Evolutionary conservation across 1,140 invertebrate genomes (phyloP).

Genomic region (Sminthurinus signatus): DNA sequence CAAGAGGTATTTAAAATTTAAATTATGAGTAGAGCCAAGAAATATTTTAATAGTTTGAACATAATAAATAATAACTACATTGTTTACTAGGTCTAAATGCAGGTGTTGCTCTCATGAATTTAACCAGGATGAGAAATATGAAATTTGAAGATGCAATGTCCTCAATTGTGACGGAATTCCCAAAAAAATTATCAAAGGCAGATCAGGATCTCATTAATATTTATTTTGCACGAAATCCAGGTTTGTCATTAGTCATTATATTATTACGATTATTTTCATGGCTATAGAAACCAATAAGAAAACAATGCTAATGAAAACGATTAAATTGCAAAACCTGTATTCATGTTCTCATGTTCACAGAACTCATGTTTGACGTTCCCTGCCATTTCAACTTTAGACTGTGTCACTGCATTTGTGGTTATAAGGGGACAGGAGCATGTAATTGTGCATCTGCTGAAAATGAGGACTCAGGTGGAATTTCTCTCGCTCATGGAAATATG

Average conservation of each 20-base stretch:
- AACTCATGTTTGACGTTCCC: slow-evolving; percentile 4
- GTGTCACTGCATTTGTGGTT: slow-evolving; percentile 6
- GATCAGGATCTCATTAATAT: slow-evolving; percentile 97
- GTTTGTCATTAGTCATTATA: slow-evolving; percentile 48
- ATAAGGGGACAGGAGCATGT: not conserved
- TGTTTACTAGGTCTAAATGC: slow-evolving; percentile 71
- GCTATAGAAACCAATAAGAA: no score
- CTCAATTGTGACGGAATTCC: slow-evolving; percentile 77
- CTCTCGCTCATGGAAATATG: no score
- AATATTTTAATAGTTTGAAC: no score
- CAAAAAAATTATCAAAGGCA: slow-evolving; percentile 83
- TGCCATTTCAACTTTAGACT: slow-evolving; percentile 11
- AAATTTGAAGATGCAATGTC: slow-evolving; percentile 76
- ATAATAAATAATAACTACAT: no score
- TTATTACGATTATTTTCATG: no score
- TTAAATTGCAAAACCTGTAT: no score
- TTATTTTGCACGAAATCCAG: slow-evolving; percentile 82
- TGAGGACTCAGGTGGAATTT: no score
- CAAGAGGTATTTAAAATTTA: slow-evolving; percentile 54
- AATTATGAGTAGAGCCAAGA: no score
- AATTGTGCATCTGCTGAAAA: no score
- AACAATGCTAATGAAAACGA: no score
- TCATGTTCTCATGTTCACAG: not conserved
- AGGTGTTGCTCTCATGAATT: slow-evolving; percentile 95
- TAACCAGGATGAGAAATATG: slow-evolving; percentile 80